Conservation (phyloP, 1,140 invertebrate species). For the Eciton burchellii region DNA sequence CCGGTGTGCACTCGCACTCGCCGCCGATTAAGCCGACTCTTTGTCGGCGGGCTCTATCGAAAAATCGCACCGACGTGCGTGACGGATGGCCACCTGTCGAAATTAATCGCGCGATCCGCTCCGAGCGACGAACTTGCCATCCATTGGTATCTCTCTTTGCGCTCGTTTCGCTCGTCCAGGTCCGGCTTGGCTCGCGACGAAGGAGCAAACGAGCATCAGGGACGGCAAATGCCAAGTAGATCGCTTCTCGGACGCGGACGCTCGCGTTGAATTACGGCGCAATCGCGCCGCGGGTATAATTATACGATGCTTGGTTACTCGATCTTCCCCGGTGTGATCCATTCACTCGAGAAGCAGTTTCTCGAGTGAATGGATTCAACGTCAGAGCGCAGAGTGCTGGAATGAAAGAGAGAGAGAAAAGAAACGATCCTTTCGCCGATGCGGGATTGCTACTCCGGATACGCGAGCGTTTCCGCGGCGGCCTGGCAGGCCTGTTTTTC, state of each 20-base stretch:
- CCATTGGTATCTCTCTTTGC: too few relatives aligned
- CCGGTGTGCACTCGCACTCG: conserved; percentile 4
- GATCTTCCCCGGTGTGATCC: background rate
- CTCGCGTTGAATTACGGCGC: background rate
- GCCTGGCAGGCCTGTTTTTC: conserved; percentile 5
- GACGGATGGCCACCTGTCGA: conserved; percentile 15
- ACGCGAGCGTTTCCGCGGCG: background rate
- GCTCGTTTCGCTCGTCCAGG: background rate
- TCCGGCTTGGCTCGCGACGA: background rate
- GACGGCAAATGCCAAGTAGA: too few relatives aligned
- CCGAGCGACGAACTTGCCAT: too few relatives aligned
- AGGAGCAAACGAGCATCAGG: background rate
- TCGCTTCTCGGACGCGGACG: background rate
- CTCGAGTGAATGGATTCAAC: too few relatives aligned
- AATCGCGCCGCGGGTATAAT: background rate
- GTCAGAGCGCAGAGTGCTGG: too few relatives aligned
- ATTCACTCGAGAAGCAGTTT: background rate
- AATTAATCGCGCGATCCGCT: conserved; percentile 33
- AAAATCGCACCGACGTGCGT: conserved; percentile 17
- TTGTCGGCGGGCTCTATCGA: conserved; percentile 27
- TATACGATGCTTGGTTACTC: background rate
- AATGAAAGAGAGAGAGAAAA: too few relatives aligned
- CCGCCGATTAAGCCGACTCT: conserved; percentile 46
- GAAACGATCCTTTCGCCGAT: background rate
- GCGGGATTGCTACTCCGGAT: background rate